phyloP scores from a whole-genome alignment of 2,888 invertebrate species.

The Fragum sueziense region DNA sequence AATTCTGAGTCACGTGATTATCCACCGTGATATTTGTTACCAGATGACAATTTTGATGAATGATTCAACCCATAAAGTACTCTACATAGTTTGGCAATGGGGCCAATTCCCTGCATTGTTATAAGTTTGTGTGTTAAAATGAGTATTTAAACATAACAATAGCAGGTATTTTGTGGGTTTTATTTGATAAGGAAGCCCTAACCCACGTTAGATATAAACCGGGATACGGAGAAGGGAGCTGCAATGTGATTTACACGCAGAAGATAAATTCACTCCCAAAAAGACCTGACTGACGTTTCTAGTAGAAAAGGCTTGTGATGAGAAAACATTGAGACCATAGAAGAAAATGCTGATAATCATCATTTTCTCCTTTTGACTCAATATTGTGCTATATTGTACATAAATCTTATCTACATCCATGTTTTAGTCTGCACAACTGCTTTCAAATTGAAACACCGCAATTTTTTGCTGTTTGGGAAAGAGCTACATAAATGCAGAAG shows the following conservation, averaged over 20 bases:
- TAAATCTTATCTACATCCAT: background rate
- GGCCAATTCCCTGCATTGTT: background rate
- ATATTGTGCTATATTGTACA: background rate
- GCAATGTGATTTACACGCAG: too few relatives aligned
- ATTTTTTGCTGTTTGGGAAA: background rate
- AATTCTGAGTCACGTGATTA: too few relatives aligned
- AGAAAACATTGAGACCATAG: background rate
- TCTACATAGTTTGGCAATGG: background rate
- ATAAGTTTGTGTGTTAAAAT: background rate
- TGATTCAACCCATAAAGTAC: background rate
- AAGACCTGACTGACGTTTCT: background rate
- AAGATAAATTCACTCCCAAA: too few relatives aligned
- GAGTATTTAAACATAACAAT: constrained; percentile 16
- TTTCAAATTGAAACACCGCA: background rate
- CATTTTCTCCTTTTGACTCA: background rate
- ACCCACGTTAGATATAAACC: too few relatives aligned
- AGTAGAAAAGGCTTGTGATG: background rate
- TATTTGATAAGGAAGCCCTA: background rate
- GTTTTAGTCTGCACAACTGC: background rate
- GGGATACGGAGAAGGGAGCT: too few relatives aligned
- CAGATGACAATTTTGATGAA: background rate
- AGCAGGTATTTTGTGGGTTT: background rate
- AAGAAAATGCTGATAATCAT: background rate
- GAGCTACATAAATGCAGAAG: background rate
- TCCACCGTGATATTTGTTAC: too few relatives aligned